phyloP scores from a whole-genome alignment of 53 echinoderm and acorn worm genomes.

The Patiria pectinifera region DNA sequence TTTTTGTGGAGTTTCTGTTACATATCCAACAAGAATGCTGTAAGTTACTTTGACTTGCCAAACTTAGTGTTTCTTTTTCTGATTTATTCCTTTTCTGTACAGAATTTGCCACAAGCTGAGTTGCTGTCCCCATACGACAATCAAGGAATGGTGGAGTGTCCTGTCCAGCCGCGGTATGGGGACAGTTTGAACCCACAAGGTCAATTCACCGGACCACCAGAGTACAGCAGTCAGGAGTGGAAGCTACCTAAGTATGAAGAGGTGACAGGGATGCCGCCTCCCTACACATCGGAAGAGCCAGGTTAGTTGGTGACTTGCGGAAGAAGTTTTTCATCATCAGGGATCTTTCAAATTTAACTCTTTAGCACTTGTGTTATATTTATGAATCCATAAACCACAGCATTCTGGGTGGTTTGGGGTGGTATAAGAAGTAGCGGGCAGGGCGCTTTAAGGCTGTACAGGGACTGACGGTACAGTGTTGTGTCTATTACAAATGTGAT shows the following conservation, averaged over 20 bases:
- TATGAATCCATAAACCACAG: no score
- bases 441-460: no score
- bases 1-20: no score
- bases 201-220: constrained; percentile 63
- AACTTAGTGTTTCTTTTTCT: no score
- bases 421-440: no score
- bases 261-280: constrained; percentile 68
- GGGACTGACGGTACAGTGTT: no score
- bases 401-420: no score
- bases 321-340: neutral
- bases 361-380: no score
- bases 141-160: constrained; percentile 64
- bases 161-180: constrained; percentile 67
- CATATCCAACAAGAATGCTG: no score
- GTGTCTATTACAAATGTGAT: no score
- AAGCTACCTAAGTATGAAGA: constrained; percentile 84
- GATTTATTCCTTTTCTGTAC: neutral
- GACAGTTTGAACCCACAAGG: constrained; percentile 48
- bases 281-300: constrained; percentile 56
- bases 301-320: constrained; percentile 7
- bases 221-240: constrained; percentile 62
- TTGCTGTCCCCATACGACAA: constrained; percentile 58
- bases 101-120: constrained; percentile 63
- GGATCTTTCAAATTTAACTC: neutral
- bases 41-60: no score